Evolutionary conservation across 2,888 invertebrate species (phyloP), one percentile per base, ranked within the genome.

Genomic region (Eilema caniola): DNA sequence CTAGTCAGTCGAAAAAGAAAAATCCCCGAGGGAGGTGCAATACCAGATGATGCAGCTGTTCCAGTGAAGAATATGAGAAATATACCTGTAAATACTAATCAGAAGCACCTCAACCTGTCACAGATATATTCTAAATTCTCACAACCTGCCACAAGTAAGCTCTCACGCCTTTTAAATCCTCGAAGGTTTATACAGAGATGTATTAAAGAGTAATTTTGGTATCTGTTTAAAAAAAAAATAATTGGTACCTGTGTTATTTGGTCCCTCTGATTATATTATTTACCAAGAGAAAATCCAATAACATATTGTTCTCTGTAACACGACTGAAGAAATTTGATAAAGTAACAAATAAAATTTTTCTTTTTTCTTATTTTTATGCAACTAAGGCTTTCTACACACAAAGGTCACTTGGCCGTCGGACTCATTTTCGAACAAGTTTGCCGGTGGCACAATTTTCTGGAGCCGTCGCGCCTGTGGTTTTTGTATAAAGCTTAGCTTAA

Each of bases 101-200:
- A 95, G 78, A 95, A 95, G 81, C 95, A 95, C 83, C 89, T 95
- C 56, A 95, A 95, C 83, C 83, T 95, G 71, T 94, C 95, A 73
- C 93, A 95, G 85, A 90, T 95, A 77, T 95, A 95, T 78, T 94
- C 95, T 60, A 95, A 94, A 83, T 94, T 90, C 83, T 94, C 95
- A 76, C 95, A 95, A 80, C 92, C 93, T 59, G 86, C 92, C 25
- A 86, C 93, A 83, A 93, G 95, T 95, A 85, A 89, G 92, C 89
- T n/a, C 12, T 24, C 24, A 57, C 47, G 11, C 7, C 20, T 20
- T 20, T 47, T 47, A 47, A 12, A 47, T 20, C 47, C 41, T 16
- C 11, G 4, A 41, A 47, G 7, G 16, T 47, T 47, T n/a, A n/a
- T 53, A n/a, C 8, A n/a, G 53, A n/a, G 10, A 20, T 20, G 5